Conservation (phyloP, 1,140 invertebrate species). For the Agrypnia vestita region DNA sequence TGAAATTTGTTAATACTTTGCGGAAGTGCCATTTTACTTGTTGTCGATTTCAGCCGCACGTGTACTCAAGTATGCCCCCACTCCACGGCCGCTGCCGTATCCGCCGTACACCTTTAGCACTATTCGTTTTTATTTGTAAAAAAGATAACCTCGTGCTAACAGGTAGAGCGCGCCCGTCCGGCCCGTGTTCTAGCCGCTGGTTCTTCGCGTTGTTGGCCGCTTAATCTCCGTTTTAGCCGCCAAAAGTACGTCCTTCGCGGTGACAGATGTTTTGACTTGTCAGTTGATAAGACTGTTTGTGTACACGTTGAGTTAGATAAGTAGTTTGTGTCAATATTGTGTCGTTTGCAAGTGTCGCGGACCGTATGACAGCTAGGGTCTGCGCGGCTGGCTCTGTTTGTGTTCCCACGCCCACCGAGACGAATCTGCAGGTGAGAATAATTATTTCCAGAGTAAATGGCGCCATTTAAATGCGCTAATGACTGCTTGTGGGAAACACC, state of each 20-base stretch:
- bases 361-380: conserved; percentile 20
- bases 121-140: conserved; percentile 31
- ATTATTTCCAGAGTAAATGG: conserved; percentile 3
- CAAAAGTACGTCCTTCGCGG: conserved; percentile 2
- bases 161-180: background rate
- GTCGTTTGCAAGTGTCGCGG: conserved; percentile 4
- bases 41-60: background rate
- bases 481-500: background rate
- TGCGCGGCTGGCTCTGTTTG: background rate
- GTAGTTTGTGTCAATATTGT: conserved; percentile 43
- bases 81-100: background rate
- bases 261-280: background rate
- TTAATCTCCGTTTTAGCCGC: background rate
- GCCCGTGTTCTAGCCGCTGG: background rate
- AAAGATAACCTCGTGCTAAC: conserved; percentile 26
- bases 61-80: background rate
- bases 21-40: background rate
- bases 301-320: conserved; percentile 18
- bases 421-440: conserved; percentile 35
- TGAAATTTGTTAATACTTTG: background rate
- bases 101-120: conserved; percentile 12
- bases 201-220: background rate
- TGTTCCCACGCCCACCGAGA: conserved; percentile 39
- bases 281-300: conserved; percentile 4
- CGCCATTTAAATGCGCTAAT: conserved; percentile 24